These are phyloP conservation scores for Antheraea pernyi DNA, from an alignment of 1,140 invertebrate species.

Conservation along the genomic window DNA sequence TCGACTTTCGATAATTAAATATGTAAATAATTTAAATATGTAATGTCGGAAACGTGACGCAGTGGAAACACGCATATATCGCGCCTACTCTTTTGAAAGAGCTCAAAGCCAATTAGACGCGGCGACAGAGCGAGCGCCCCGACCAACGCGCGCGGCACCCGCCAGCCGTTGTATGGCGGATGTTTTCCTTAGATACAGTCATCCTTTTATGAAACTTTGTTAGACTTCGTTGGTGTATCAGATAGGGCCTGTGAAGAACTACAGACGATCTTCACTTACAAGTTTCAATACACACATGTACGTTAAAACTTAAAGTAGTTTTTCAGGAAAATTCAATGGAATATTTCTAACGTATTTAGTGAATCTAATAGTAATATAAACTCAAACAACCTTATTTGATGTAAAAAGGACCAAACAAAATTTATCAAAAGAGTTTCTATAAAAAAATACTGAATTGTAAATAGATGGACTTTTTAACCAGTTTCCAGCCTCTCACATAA, in stretches of 20 bases:
- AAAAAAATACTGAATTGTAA: too few relatives aligned
- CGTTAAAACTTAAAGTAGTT: not conserved
- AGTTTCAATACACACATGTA: not conserved
- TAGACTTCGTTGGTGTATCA: conserved; percentile 6
- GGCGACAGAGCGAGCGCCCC: conserved; percentile 45
- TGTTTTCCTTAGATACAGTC: not conserved
- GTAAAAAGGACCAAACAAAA: too few relatives aligned
- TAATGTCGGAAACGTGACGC: not conserved
- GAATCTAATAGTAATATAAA: too few relatives aligned
- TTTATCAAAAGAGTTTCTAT: too few relatives aligned
- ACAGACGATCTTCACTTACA: not conserved
- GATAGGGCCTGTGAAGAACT: conserved; percentile 7
- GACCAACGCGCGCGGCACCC: conserved; percentile 5
- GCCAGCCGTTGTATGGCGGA: not conserved
- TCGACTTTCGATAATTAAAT: too few relatives aligned
- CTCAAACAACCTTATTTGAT: too few relatives aligned
- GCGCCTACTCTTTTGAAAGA: conserved; percentile 55
- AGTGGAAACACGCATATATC: conserved; percentile 44
- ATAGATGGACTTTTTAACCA: too few relatives aligned
- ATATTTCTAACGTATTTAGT: too few relatives aligned
- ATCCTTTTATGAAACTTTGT: conserved; percentile 26
- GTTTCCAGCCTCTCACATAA: too few relatives aligned
- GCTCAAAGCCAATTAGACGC: conserved; percentile 72
- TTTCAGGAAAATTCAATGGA: not conserved
- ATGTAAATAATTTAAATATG: too few relatives aligned